phyloP scores from a whole-genome alignment of 2,113 vertebrate species.

The Lamprologus callipterus region DNA sequence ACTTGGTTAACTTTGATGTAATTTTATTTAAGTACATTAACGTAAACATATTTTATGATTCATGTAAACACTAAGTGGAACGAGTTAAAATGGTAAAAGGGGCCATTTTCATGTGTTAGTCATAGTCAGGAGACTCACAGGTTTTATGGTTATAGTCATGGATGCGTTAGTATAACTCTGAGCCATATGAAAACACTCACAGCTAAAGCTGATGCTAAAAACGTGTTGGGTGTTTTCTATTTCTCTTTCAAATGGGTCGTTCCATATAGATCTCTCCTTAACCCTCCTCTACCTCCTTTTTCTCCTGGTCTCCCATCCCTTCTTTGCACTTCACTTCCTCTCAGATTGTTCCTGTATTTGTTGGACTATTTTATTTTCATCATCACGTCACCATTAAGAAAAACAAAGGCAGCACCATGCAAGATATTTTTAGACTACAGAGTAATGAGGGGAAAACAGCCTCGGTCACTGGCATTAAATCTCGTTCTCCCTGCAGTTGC shows the following conservation, averaged over 20 bases:
- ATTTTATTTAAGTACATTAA: neutral
- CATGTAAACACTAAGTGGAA: neutral
- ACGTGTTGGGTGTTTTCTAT: neutral
- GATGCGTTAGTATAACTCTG: neutral
- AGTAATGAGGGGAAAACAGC: neutral
- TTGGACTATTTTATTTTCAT: neutral
- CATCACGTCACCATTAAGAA: neutral
- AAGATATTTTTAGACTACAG: neutral
- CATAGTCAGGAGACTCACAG: neutral
- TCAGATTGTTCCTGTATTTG: neutral
- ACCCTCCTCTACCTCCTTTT: neutral
- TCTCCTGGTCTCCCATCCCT: neutral
- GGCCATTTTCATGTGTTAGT: neutral
- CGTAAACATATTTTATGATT: neutral
- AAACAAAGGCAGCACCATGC: neutral
- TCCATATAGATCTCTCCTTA: neutral
- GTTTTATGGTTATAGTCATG: neutral
- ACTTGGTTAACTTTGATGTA: neutral
- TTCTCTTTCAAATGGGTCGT: neutral
- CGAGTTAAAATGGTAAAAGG: neutral
- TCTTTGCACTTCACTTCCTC: neutral
- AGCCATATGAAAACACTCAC: neutral
- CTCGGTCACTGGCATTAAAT: neutral
- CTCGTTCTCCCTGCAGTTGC: conserved; percentile 62
- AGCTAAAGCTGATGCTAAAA: neutral